Evolutionary conservation across 64 coral and sea anemone species (phyloP).

Genomic region (Actinia tenebrosa): DNA sequence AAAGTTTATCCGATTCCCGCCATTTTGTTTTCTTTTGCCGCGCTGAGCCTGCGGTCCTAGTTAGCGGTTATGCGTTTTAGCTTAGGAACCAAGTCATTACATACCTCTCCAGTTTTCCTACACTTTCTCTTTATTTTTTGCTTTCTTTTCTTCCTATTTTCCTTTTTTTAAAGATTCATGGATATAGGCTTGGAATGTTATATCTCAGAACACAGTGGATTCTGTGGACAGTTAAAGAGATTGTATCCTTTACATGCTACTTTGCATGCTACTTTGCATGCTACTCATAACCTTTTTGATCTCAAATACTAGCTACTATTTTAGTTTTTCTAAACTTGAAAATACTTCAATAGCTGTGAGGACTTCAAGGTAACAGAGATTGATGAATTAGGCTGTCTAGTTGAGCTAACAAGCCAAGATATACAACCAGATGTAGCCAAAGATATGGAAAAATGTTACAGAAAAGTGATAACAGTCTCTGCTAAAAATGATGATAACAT

Average conservation of each 20-base stretch:
- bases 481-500: not conserved
- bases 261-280: no score
- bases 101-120: no score
- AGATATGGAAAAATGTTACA: not conserved
- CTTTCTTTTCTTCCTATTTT: not conserved
- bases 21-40: conserved; percentile 7
- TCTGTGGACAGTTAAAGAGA: conserved; percentile 65
- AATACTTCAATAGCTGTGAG: not conserved
- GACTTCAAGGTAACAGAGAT: conserved; percentile 12
- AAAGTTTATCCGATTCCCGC: not conserved
- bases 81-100: not conserved
- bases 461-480: not conserved
- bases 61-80: not conserved
- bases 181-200: conserved; percentile 65
- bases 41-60: not conserved
- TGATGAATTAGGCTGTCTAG: conserved; percentile 5
- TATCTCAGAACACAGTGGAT: conserved; percentile 48
- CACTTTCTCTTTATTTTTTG: not conserved
- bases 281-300: no score
- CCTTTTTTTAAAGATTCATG: not conserved
- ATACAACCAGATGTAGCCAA: not conserved
- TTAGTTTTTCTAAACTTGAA: no score
- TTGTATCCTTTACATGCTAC: conserved; percentile 50
- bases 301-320: no score
- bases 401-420: not conserved